Base-by-base conservation (phyloP, 2,888 invertebrate species). In the Malacosoma neustria region DNA sequence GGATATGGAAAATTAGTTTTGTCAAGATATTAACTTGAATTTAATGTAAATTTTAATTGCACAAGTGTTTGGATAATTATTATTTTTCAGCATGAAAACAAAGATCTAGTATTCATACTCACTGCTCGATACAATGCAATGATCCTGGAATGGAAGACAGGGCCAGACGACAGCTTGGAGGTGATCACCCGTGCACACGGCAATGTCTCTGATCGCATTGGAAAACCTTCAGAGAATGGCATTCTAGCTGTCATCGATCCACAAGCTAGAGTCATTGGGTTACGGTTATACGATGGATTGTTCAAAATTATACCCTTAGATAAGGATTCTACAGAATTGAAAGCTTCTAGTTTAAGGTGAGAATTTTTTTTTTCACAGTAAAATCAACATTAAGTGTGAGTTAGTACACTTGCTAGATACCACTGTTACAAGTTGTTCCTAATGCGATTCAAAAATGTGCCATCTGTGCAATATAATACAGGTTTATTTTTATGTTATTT, bases 261-360 rank as follows among this genome's bases (percentile, higher is more conserved):
- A 1, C 94, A 96, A 72, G 95, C 97, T 5, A 89, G 98, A 51
- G 94, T 98, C 1, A 98, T 99, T 60, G 99, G 98, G 4, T 88
- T 99, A 47, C 89, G 98, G 44, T 85, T 99, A 1, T 99, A 99
- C 72, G 98, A 98, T 86, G 99, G 99, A 1, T 87, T 98, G 7
- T 95, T 99, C 61, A 99, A 99, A 77, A 96, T 99, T 42, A 98
- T 99, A 58, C 98, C 98, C 0, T 85, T 99, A 48, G 97, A 98
- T 59, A 94, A 94, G 62, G 97, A 97, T 56, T 96, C 95, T 49
- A 93, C 91, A 43, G 98, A 99, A 77, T 79, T 99, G 14, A 97
- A 96, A 77, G 97, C 98, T 36, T 96, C 96, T 38, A 92, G 91
- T 75, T 87, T 92, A 65, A 87, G 91, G 91, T 91, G n/a, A n/a